Conservation (phyloP, 2,888 invertebrate species). For the Biston betularia region DNA sequence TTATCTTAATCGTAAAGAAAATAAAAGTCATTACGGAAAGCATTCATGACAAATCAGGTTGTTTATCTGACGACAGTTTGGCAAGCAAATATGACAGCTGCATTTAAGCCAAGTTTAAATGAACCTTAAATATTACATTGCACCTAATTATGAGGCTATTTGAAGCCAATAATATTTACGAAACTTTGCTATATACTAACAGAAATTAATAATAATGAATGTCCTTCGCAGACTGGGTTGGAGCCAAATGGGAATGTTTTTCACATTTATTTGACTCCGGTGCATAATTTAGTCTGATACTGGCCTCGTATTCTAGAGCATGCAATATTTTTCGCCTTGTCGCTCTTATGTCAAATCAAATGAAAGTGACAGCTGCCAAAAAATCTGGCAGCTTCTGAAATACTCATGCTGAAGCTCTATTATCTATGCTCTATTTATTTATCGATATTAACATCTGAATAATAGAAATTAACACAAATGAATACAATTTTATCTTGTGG, state of each 20-base stretch:
- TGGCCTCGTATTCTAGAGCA: too few species aligned
- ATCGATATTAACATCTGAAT: too few species aligned
- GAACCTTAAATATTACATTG: constrained; percentile 35
- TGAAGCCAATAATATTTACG: constrained; percentile 22
- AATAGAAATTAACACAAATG: too few species aligned
- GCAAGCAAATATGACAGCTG: constrained; percentile 37
- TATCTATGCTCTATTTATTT: too few species aligned
- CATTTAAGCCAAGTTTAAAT: constrained; percentile 34
- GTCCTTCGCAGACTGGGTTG: constrained; percentile 13
- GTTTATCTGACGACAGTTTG: constrained; percentile 39
- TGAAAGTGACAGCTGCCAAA: too few species aligned
- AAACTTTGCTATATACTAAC: constrained; percentile 14
- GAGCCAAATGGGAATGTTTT: constrained; percentile 19
- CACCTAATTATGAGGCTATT: constrained; percentile 36
- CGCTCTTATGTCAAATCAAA: too few species aligned
- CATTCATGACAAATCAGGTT: constrained; percentile 21
- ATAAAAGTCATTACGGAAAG: constrained; percentile 12
- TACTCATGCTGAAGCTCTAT: too few species aligned
- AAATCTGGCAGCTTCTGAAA: too few species aligned
- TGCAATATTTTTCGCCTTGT: too few species aligned
- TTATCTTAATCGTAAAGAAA: not conserved
- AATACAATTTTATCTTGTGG: too few species aligned
- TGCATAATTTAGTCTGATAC: not conserved
- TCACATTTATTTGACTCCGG: not conserved
- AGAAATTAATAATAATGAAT: constrained; percentile 8